Percentiles rank a stretch among this genome's conserved stretches.
Conservation (phyloP, 2,888 invertebrate genomes). For the Orgyia antiqua region DNA sequence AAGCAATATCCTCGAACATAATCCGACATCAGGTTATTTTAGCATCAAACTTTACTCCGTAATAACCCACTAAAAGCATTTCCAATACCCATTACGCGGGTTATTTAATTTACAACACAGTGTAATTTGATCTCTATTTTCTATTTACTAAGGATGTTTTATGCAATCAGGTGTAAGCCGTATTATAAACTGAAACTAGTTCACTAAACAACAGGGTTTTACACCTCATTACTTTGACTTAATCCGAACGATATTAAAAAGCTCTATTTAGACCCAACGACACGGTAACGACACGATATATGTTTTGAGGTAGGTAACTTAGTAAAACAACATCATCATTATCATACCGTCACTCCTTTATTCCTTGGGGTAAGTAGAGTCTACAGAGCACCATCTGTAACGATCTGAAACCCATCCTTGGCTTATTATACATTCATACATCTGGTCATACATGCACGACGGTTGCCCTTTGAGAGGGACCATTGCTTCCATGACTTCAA, state of each 20-base stretch:
- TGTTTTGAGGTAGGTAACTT: too few species aligned
- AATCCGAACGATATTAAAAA: conserved; percentile 39
- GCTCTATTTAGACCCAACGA: conserved; percentile 22
- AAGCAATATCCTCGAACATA: too few species aligned
- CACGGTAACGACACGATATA: conserved; percentile 27
- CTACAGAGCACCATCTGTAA: too few species aligned
- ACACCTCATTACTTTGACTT: conserved; percentile 57
- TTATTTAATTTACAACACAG: conserved; percentile 7
- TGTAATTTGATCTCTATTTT: conserved; percentile 13
- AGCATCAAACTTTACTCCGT: conserved; percentile 11
- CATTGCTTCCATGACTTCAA: too few species aligned
- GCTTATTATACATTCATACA: too few species aligned
- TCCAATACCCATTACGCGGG: conserved; percentile 15
- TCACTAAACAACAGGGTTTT: conserved; percentile 57
- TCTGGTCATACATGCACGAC: too few species aligned
- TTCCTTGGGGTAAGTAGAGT: too few species aligned
- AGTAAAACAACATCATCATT: too few species aligned
- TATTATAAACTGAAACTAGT: conserved; percentile 47
- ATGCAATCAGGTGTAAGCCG: conserved; percentile 13
- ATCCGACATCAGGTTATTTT: not conserved
- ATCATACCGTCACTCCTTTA: too few species aligned
- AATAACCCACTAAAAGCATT: conserved; percentile 20
- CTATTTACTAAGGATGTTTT: conserved; percentile 13
- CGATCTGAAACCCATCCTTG: too few species aligned
- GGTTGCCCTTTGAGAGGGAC: too few species aligned